A percentile compares a stretch with the other conserved stretches of the same genome.
These are phyloP conservation scores for Crepidodera aurea DNA, from an alignment of 2,888 invertebrate genomes.

Conservation along the genomic window DNA sequence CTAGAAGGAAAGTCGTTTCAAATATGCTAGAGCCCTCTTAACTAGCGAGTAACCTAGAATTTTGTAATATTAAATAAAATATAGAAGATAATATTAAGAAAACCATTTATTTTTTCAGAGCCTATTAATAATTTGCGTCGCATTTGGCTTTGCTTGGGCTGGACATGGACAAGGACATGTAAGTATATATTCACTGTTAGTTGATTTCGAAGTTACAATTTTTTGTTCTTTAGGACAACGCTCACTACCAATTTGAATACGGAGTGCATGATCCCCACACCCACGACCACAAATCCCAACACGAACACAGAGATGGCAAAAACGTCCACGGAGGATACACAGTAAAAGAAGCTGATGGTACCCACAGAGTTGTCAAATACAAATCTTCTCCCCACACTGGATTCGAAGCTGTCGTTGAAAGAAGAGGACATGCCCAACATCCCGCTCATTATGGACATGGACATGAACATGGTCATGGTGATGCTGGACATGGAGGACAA, in stretches of 20 bases:
- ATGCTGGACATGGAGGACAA: constrained; percentile 13
- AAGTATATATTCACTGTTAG: neutral
- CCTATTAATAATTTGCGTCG: neutral
- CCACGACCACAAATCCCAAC: constrained; percentile 57
- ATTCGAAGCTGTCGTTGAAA: constrained; percentile 47
- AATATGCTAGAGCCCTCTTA: too few relatives aligned
- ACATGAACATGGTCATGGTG: constrained; percentile 22
- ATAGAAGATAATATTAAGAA: too few relatives aligned
- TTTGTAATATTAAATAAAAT: too few relatives aligned
- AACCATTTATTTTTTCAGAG: neutral
- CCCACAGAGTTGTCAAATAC: constrained; percentile 57
- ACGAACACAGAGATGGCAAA: constrained; percentile 57
- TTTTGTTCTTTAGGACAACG: constrained; percentile 22
- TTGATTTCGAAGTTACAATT: neutral
- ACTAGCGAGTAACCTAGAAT: too few relatives aligned
- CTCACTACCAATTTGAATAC: constrained; percentile 57
- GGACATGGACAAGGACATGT: constrained; percentile 13
- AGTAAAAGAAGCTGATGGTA: constrained; percentile 58
- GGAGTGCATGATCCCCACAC: constrained; percentile 59
- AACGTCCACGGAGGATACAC: constrained; percentile 56
- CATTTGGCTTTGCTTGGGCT: neutral
- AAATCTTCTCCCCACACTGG: constrained; percentile 43
- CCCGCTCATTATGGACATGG: constrained; percentile 46
- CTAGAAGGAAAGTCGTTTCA: too few relatives aligned
- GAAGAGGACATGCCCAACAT: constrained; percentile 48